Base-by-base conservation (phyloP, 2,888 invertebrate species). In the Dione vanillae region DNA sequence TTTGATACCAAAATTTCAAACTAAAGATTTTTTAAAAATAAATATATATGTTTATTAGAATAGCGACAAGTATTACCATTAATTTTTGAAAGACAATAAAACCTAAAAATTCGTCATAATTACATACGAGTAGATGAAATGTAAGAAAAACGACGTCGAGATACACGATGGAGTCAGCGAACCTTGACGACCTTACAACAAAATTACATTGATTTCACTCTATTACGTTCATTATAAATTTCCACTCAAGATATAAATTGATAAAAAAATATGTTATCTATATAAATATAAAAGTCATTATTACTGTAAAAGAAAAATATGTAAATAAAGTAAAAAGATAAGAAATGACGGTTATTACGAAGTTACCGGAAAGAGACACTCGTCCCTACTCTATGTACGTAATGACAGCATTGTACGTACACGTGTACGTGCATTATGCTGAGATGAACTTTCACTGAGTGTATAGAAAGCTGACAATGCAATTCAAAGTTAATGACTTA, bases 351-450 rank as follows among this genome's bases (percentile, higher is more conserved):
- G 47, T 51, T n/a, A 64, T 64, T 64, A 51, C 11, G 45, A 64
- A 64, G 40, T 20, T 16, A 49, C 49, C 51, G 51, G 64, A 64
- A 64, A 51, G 64, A 64, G 49, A 51, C 14, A 19, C 0, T 35
- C 19, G 8, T 61, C 14, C 64, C 16, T 9, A 35, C 16, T n/a
- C 19, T 12, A 19, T 12, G 19, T 49, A 14, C 19, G 10, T 64
- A 51, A 64, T 64, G 64, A 64, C 51, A 8, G 5, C 27, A 27
- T 3, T 27, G 5, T 27, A 27, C 27, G 27, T 27, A n/a, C n/a
- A n/a, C n/a, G n/a, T n/a, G n/a, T n/a, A n/a, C 1, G 47, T 19
- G 51, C 40, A 64, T 64, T 64, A 64, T 49, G 37, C 64, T 20
- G 14, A 40, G 64, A 51, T 49, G 49, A 19, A 40, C 49, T 64